These are phyloP conservation scores for Bombus vancouverensis DNA, from an alignment of 1,140 invertebrate genomes.

Conservation along the genomic window DNA sequence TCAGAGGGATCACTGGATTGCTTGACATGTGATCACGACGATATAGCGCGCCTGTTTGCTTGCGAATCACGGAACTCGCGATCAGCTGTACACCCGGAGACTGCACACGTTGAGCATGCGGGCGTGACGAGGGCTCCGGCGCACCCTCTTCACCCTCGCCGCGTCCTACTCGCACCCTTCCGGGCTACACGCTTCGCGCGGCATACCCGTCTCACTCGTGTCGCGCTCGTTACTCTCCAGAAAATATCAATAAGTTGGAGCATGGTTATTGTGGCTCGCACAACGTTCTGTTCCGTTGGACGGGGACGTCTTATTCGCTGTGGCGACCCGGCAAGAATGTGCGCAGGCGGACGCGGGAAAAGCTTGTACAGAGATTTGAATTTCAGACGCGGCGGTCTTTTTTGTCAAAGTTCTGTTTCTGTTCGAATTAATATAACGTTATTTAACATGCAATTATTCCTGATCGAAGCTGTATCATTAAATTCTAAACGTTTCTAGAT, in stretches of 20 bases:
- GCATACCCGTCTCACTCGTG: constrained; percentile 4
- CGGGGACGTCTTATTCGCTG: constrained; percentile 11
- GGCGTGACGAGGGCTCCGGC: constrained; percentile 56
- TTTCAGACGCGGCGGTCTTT: background rate
- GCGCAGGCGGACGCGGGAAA: too few relatives aligned
- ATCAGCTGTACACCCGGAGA: constrained; percentile 67
- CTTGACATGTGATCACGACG: background rate
- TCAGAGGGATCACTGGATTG: background rate
- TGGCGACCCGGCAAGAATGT: background rate
- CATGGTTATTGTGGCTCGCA: constrained; percentile 67
- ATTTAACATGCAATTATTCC: too few relatives aligned
- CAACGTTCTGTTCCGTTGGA: constrained; percentile 27
- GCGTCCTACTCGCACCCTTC: constrained; percentile 41
- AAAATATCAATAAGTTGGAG: constrained; percentile 80
- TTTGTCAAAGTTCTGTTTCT: too few relatives aligned
- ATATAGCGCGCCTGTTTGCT: background rate
- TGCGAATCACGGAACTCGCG: constrained; percentile 9
- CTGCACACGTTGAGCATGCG: constrained; percentile 59
- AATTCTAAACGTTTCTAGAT: too few relatives aligned
- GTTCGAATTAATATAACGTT: too few relatives aligned
- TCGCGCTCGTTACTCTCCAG: constrained; percentile 29
- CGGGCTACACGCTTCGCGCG: background rate
- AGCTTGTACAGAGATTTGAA: background rate
- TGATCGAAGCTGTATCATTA: too few relatives aligned
- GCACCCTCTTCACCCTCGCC: constrained; percentile 22